A percentile compares a stretch with the other conserved stretches of the same genome.
Evolutionary conservation across 1,140 invertebrate genomes (phyloP).

Genomic region (Pseudomyrmex sp.): DNA sequence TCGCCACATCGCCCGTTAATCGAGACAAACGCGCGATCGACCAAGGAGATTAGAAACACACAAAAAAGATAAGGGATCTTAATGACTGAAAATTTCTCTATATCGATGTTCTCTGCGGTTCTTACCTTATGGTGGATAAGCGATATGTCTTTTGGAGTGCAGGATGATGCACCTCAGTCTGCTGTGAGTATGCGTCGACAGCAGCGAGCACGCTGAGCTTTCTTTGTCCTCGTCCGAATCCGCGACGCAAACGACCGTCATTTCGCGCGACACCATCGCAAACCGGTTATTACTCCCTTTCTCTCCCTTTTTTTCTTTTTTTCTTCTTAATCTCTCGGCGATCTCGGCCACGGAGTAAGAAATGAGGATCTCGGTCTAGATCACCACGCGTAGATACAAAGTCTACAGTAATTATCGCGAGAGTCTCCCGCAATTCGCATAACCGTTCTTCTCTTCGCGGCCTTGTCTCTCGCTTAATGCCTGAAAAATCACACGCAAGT

Average conservation of each 20-base stretch:
- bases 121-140: constrained; percentile 80
- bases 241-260: constrained; percentile 64
- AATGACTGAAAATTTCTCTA: constrained; percentile 11
- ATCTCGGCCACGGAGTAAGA: constrained; percentile 49
- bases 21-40: constrained; percentile 31
- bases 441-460: constrained; percentile 2
- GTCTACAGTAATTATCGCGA: constrained; percentile 27
- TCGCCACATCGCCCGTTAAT: not conserved
- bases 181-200: constrained; percentile 68
- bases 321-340: constrained; percentile 36
- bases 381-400: constrained; percentile 3
- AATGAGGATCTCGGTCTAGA: not conserved
- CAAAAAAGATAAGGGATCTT: constrained; percentile 20
- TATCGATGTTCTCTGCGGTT: not conserved
- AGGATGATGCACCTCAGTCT: constrained; percentile 77
- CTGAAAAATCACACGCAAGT: constrained; percentile 38
- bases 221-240: constrained; percentile 56
- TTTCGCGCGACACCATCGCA: constrained; percentile 75
- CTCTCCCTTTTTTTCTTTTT: constrained; percentile 53
- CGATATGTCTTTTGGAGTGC: constrained; percentile 78
- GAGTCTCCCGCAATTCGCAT: constrained; percentile 5
- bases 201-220: constrained; percentile 60
- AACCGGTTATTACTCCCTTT: not conserved
- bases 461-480: not conserved
- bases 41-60: constrained; percentile 22